phyloP scores from a whole-genome alignment of 2,797 vertebrate species.

The Alectoris magna region DNA sequence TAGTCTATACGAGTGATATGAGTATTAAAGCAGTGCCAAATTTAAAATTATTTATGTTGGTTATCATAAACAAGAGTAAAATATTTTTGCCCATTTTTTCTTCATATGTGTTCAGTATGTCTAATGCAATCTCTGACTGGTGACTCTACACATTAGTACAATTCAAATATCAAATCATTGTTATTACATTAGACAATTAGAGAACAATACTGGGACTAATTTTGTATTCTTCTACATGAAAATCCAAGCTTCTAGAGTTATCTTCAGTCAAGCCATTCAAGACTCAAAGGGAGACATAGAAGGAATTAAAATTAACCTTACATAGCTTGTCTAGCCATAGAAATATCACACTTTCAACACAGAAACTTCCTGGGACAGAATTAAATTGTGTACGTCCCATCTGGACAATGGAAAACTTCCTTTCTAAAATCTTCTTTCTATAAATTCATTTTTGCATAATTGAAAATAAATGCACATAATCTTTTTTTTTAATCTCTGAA shows the following conservation, averaged over 20 bases:
- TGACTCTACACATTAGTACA: slow-evolving; percentile 14
- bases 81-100: neutral
- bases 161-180: slow-evolving; percentile 56
- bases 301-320: slow-evolving; percentile 55
- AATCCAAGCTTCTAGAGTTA: slow-evolving; percentile 28
- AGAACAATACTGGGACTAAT: slow-evolving; percentile 63
- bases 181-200: slow-evolving; percentile 68
- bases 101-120: neutral
- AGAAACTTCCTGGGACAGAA: slow-evolving; percentile 17
- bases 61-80: slow-evolving; percentile 13
- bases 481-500: neutral
- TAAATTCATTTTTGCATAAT: neutral
- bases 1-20: neutral
- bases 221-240: slow-evolving; percentile 40
- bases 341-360: slow-evolving; percentile 34
- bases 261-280: slow-evolving; percentile 51
- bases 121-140: neutral
- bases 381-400: neutral
- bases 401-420: neutral
- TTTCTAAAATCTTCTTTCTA: neutral
- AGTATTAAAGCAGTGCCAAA: neutral
- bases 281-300: slow-evolving; percentile 52
- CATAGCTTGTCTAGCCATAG: slow-evolving; percentile 21
- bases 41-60: slow-evolving; percentile 27
- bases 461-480: neutral